Conservation (phyloP, 2,888 invertebrate genomes). For the Lithophane leautieri region DNA sequence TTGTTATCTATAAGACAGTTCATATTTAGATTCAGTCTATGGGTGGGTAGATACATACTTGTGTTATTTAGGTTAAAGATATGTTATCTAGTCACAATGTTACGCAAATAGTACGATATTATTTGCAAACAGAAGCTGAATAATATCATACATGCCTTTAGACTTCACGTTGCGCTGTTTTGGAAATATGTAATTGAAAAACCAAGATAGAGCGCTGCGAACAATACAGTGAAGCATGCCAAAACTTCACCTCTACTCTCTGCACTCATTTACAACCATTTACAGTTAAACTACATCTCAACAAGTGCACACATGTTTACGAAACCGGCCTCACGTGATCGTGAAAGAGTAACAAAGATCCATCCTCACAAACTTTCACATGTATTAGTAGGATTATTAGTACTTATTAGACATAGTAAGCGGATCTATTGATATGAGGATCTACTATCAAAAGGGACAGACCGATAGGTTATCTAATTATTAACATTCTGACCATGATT, state of each 20-base stretch:
- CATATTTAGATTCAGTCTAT: not conserved
- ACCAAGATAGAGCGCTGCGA: too few species aligned
- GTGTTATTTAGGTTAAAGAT: slow-evolving; percentile 8
- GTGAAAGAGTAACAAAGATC: too few species aligned
- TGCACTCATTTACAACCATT: too few species aligned
- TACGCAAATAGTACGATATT: slow-evolving; percentile 5
- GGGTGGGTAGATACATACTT: not conserved
- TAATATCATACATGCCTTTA: not conserved
- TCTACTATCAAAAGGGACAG: not conserved
- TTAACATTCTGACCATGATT: slow-evolving; percentile 23
- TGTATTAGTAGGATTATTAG: too few species aligned
- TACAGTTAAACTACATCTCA: too few species aligned
- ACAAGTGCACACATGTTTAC: too few species aligned
- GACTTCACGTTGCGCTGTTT: too few species aligned
- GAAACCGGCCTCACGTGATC: too few species aligned
- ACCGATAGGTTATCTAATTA: slow-evolving; percentile 15
- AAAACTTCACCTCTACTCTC: too few species aligned
- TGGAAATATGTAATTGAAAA: too few species aligned
- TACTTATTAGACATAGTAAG: not conserved
- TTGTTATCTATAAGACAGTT: not conserved
- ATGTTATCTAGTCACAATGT: not conserved
- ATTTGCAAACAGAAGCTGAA: not conserved
- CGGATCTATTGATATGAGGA: not conserved
- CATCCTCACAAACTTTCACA: too few species aligned
- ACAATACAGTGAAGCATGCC: too few species aligned